phyloP scores from a whole-genome alignment of 1,140 invertebrate genomes.

The Magallana ariakensis region DNA sequence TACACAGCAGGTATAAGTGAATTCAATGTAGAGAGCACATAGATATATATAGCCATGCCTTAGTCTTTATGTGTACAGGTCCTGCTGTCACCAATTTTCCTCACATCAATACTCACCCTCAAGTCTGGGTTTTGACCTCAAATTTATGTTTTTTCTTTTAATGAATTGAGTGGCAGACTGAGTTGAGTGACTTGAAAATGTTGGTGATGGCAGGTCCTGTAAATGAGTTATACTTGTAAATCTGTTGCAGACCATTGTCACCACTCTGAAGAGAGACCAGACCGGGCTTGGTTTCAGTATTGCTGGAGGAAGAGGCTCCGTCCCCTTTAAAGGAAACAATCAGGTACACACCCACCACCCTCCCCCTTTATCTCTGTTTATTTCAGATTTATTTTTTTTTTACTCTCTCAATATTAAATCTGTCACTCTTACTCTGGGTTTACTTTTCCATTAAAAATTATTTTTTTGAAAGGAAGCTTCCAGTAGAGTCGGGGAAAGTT shows the following conservation, averaged over 20 bases:
- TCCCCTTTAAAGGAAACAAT: constrained; percentile 86
- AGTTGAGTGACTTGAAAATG: too few species aligned
- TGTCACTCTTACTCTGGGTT: not conserved
- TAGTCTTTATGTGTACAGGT: not conserved
- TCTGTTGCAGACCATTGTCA: constrained; percentile 86
- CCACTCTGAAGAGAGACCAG: constrained; percentile 93
- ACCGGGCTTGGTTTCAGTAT: constrained; percentile 96
- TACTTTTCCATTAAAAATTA: not conserved
- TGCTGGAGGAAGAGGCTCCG: constrained; percentile 94
- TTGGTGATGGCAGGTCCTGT: not conserved
- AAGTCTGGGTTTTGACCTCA: too few species aligned
- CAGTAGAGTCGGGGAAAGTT: too few species aligned
- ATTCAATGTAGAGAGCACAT: too few species aligned
- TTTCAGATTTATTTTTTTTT: not conserved
- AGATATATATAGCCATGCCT: too few species aligned
- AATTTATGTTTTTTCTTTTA: too few species aligned
- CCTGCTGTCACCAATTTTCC: too few species aligned
- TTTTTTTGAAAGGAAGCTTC: not conserved
- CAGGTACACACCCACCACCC: constrained; percentile 61
- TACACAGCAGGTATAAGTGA: too few species aligned
- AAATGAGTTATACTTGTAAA: not conserved
- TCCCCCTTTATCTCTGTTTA: not conserved
- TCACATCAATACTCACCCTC: too few species aligned
- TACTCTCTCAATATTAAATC: not conserved
- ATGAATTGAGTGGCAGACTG: too few species aligned